Evolutionary conservation across 2,888 invertebrate genomes (phyloP).

Genomic region (Spodoptera exigua): DNA sequence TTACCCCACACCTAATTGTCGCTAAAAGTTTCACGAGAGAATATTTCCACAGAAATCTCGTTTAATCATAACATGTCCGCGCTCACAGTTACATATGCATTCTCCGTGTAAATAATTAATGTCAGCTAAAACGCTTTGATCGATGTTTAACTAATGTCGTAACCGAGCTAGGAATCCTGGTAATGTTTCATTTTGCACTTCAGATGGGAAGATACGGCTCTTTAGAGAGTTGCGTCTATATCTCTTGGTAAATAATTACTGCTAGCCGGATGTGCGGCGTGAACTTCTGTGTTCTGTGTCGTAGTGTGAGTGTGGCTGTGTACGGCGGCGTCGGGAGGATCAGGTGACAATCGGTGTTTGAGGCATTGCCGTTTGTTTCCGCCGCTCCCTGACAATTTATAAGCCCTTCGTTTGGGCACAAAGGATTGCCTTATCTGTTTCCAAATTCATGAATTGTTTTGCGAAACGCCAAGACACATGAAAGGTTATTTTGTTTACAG

Average conservation of each 20-base stretch:
- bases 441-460: constrained; percentile 63
- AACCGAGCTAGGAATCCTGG: constrained; percentile 1
- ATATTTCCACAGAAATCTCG: neutral
- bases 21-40: neutral
- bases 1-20: constrained; percentile 10
- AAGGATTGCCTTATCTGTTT: constrained; percentile 61
- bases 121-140: constrained; percentile 6
- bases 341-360: constrained; percentile 65
- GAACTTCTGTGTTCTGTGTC: constrained; percentile 36
- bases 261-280: constrained; percentile 23
- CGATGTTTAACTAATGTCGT: constrained; percentile 14
- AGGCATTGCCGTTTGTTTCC: constrained; percentile 58
- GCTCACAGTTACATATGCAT: too few relatives aligned
- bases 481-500: constrained; percentile 55
- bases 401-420: constrained; percentile 62
- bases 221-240: constrained; percentile 4
- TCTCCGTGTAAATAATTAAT: constrained; percentile 12
- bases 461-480: constrained; percentile 54
- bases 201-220: neutral
- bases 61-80: neutral
- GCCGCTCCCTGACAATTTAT: constrained; percentile 64
- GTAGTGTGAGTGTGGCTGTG: constrained; percentile 29
- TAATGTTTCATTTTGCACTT: constrained; percentile 4
- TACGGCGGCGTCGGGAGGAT: constrained; percentile 49
- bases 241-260: constrained; percentile 49